These are phyloP conservation scores for Taurulus bubalis DNA, from an alignment of 2,113 vertebrate species.

Conservation along the genomic window DNA sequence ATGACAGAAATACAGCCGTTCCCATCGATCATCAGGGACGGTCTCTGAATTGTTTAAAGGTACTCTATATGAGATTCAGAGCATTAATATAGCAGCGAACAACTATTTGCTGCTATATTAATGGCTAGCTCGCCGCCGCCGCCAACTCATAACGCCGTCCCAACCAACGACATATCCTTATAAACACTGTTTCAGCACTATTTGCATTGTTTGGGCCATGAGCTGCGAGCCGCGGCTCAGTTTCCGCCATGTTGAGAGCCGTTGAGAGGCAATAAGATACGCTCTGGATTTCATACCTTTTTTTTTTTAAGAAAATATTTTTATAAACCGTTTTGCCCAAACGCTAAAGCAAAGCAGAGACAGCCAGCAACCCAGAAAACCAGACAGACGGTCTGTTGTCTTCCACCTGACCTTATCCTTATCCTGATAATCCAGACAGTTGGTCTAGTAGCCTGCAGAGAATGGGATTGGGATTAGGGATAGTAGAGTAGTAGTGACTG, in stretches of 20 bases:
- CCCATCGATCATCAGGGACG: neutral
- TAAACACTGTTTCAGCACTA: neutral
- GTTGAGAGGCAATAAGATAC: neutral
- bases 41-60: neutral
- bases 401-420: conserved; percentile 55
- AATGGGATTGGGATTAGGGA: conserved; percentile 55
- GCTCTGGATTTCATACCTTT: neutral
- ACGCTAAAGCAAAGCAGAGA: conserved; percentile 6
- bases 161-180: neutral
- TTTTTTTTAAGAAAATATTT: no score
- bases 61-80: neutral
- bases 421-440: conserved; percentile 66
- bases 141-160: no score
- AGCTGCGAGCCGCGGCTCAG: neutral
- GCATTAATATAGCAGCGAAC: neutral
- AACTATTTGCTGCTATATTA: neutral
- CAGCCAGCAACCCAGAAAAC: conserved; percentile 25
- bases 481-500: conserved; percentile 39
- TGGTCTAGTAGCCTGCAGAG: conserved; percentile 31
- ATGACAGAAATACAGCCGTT: neutral
- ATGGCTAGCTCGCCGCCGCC: no score
- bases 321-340: no score
- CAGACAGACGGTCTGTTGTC: conserved; percentile 30
- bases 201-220: neutral
- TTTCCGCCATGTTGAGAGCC: neutral